Percentiles rank a stretch among this genome's conserved stretches.
Conservation (phyloP, 92 coral and sea anemone genomes). For the Porites evermanni region DNA sequence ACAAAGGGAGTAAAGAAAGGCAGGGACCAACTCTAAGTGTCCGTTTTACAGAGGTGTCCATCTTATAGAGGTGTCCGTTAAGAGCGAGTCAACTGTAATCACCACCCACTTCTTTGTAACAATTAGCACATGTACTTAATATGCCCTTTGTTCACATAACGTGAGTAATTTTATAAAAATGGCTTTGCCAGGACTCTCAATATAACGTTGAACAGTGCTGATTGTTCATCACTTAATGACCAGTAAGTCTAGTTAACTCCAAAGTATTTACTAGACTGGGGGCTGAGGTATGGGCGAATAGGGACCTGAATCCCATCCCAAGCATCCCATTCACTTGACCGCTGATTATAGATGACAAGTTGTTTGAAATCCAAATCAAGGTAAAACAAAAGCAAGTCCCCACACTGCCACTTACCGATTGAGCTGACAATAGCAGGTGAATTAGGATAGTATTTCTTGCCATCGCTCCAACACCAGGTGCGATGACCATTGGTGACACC, state of each 20-base stretch:
- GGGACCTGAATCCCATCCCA: slow-evolving; percentile 44
- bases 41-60: too few species aligned
- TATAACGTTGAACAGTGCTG: neutral
- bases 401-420: slow-evolving; percentile 44
- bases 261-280: slow-evolving; percentile 32
- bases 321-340: slow-evolving; percentile 30
- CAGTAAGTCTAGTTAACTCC: slow-evolving; percentile 17
- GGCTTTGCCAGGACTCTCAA: too few species aligned
- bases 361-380: slow-evolving; percentile 41
- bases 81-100: too few species aligned
- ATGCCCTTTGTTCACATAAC: too few species aligned
- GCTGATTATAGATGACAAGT: slow-evolving; percentile 44
- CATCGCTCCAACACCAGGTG: slow-evolving; percentile 45
- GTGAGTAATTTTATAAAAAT: too few species aligned
- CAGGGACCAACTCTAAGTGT: too few species aligned
- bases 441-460: slow-evolving; percentile 37
- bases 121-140: too few species aligned
- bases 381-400: slow-evolving; percentile 41
- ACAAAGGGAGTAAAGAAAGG: too few species aligned
- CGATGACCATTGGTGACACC: slow-evolving; percentile 44
- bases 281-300: slow-evolving; percentile 38
- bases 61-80: too few species aligned
- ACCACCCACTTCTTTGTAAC: too few species aligned
- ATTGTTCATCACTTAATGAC: neutral
- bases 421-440: slow-evolving; percentile 30